Percentiles rank a stretch among this genome's conserved stretches.
These are phyloP conservation scores for Trachelus troglodyta DNA, from an alignment of 2,888 invertebrate genomes.

Conservation along the genomic window DNA sequence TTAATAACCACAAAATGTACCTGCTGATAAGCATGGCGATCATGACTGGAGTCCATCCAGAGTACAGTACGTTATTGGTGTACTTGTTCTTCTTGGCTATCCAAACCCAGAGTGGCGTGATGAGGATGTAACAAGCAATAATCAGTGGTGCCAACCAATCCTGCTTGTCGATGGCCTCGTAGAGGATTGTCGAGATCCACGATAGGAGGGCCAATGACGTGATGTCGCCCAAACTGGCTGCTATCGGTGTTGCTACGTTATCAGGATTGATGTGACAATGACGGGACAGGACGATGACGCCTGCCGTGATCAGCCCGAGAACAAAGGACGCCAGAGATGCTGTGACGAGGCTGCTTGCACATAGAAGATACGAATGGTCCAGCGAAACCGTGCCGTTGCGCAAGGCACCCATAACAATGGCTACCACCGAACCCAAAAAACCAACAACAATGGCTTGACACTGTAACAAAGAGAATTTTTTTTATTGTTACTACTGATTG, in stretches of 20 bases:
- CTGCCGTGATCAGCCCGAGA: constrained; percentile 77
- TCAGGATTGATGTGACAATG: constrained; percentile 81
- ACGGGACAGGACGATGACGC: constrained; percentile 77
- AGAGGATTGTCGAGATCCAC: constrained; percentile 71
- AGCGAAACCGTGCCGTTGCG: constrained; percentile 73
- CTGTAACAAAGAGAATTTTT: constrained; percentile 59
- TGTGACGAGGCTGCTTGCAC: constrained; percentile 80
- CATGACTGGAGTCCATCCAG: constrained; percentile 83
- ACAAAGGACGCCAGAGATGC: constrained; percentile 82
- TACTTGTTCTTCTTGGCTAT: constrained; percentile 77
- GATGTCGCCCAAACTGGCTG: constrained; percentile 84
- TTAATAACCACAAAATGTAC: constrained; percentile 50
- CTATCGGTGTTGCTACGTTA: constrained; percentile 84
- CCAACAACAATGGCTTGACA: constrained; percentile 80
- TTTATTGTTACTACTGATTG: background rate
- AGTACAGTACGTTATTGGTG: constrained; percentile 76
- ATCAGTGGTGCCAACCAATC: constrained; percentile 76
- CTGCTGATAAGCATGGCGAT: constrained; percentile 85
- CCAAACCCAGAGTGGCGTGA: constrained; percentile 80
- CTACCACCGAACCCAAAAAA: constrained; percentile 77
- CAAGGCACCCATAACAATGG: constrained; percentile 76
- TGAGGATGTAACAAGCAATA: constrained; percentile 72
- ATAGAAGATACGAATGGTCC: constrained; percentile 77
- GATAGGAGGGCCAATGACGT: constrained; percentile 75
- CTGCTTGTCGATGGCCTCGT: constrained; percentile 71